Conservation (phyloP, 2,888 invertebrate genomes). For the Yponomeuta malinellus region DNA sequence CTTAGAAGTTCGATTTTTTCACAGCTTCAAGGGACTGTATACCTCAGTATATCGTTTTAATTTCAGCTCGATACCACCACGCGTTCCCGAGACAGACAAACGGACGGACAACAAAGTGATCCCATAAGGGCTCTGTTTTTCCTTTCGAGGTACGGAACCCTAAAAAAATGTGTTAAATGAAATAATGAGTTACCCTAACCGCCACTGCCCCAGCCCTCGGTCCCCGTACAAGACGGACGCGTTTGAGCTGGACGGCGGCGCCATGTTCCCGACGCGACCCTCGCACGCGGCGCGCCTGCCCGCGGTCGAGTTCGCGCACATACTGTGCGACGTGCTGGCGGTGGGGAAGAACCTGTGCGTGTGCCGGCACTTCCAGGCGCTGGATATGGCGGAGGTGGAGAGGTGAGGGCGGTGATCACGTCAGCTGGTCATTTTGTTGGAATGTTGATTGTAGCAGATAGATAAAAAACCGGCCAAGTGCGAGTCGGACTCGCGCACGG, state of each 20-base stretch:
- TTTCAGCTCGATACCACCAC: no score
- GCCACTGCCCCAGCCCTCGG: conserved; percentile 48
- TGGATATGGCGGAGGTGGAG: conserved; percentile 86
- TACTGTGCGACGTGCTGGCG: conserved; percentile 90
- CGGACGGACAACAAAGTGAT: no score
- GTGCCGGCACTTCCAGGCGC: conserved; percentile 90
- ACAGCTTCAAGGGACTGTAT: no score
- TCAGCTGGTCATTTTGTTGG: not conserved
- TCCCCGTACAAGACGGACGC: conserved; percentile 76
- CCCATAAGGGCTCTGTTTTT: no score
- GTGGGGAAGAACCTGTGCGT: conserved; percentile 97
- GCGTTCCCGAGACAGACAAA: no score
- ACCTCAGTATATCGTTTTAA: no score
- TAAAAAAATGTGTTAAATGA: no score
- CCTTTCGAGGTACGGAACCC: no score
- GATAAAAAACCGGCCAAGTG: no score
- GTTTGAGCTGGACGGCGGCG: conserved; percentile 48
- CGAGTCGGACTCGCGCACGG: no score
- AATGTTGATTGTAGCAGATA: not conserved
- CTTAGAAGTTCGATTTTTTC: no score
- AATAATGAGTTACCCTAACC: no score
- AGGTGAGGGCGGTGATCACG: conserved; percentile 62
- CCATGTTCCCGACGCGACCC: conserved; percentile 40
- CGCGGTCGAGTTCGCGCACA: conserved; percentile 57
- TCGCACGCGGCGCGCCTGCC: conserved; percentile 29